These are phyloP conservation scores for Acleris holmiana DNA, from an alignment of 2,888 invertebrate species.

Conservation along the genomic window DNA sequence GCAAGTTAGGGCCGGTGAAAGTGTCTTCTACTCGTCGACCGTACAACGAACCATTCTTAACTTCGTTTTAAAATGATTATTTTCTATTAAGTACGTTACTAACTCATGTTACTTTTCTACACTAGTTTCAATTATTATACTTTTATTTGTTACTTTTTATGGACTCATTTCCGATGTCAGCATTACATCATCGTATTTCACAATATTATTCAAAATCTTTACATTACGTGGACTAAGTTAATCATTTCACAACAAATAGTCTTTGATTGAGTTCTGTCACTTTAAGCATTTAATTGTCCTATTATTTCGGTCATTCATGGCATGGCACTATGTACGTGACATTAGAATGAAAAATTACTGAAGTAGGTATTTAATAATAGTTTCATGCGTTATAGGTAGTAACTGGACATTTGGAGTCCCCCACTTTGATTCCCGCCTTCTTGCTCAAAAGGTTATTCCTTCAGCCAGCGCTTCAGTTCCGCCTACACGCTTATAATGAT, in stretches of 20 bases:
- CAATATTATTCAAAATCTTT: background rate
- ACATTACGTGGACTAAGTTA: background rate
- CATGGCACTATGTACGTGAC: background rate
- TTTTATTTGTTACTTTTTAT: background rate
- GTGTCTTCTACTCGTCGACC: conserved; percentile 23
- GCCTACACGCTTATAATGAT: background rate
- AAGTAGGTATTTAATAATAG: background rate
- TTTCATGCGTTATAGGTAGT: background rate
- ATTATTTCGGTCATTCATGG: no score
- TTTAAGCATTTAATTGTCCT: background rate
- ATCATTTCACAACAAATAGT: background rate
- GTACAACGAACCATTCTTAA: conserved; percentile 19
- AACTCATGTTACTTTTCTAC: background rate
- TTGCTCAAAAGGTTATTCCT: background rate
- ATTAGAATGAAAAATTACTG: background rate
- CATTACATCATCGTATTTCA: no score
- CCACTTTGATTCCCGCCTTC: conserved; percentile 1
- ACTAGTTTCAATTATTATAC: background rate
- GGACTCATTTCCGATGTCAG: no score
- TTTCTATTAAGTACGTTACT: conserved; percentile 4
- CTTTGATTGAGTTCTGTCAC: background rate
- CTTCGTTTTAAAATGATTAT: conserved; percentile 17
- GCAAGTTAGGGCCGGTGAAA: conserved; percentile 38
- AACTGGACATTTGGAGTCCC: conserved; percentile 7
- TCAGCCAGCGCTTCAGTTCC: no score